These are phyloP conservation scores for mouse (Mus musculus) DNA, from an alignment of 2,113 vertebrate genomes.

Conservation along the genomic window GRCm39 chr5:118098501-118099000, in stretches of 20 bases:
- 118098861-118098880: neutral
- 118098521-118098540: too few relatives aligned
- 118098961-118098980: neutral
- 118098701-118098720: neutral
- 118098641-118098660: neutral
- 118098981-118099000: neutral
- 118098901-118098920: neutral
- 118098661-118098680: too few relatives aligned
- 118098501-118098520: too few relatives aligned
- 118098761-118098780: too few relatives aligned
- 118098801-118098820: neutral
- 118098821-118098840: neutral
- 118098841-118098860: neutral
- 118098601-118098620: too few relatives aligned
- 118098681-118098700: too few relatives aligned
- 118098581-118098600: neutral
- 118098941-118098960: neutral
- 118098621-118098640: too few relatives aligned
- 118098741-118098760: neutral
- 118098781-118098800: neutral
- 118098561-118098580: too few relatives aligned
- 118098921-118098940: neutral
- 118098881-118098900: neutral
- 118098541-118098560: too few relatives aligned
- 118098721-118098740: neutral